Conservation (phyloP, 2,113 vertebrate species). For the Bostrychus sinensis region DNA sequence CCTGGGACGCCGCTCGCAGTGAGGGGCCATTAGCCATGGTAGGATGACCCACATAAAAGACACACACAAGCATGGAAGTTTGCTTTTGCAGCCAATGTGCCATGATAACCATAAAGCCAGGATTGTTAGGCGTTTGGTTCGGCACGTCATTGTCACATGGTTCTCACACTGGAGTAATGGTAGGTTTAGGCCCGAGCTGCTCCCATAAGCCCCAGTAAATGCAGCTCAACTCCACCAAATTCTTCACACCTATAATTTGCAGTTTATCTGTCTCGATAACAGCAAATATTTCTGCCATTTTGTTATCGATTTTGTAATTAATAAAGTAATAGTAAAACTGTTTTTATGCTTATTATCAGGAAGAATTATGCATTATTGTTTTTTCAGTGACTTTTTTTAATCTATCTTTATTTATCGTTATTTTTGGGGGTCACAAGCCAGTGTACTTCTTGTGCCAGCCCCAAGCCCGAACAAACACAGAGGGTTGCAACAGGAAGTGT, state of each 20-base stretch:
- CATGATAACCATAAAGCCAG: slow-evolving; percentile 76
- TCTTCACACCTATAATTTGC: slow-evolving; percentile 43
- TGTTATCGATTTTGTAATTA: no score
- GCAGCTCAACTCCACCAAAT: slow-evolving; percentile 33
- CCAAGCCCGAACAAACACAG: no score
- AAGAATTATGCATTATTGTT: no score
- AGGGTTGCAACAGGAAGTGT: no score
- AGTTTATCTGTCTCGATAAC: slow-evolving; percentile 24
- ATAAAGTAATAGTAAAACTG: no score
- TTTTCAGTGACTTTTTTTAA: no score
- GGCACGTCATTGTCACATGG: slow-evolving; percentile 66
- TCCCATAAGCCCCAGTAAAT: slow-evolving; percentile 40
- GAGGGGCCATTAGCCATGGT: slow-evolving; percentile 85
- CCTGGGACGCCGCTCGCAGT: slow-evolving; percentile 80
- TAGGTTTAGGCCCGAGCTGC: slow-evolving; percentile 31
- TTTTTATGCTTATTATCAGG: no score
- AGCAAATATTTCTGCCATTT: background rate
- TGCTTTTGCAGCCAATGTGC: slow-evolving; percentile 67
- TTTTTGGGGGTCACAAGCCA: no score
- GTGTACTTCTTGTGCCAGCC: no score
- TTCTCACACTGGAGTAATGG: slow-evolving; percentile 64
- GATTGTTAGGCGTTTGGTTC: slow-evolving; percentile 67
- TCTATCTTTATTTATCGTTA: no score
- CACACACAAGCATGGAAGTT: slow-evolving; percentile 62
- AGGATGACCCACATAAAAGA: slow-evolving; percentile 84